These are phyloP conservation scores for Andrena dorsata DNA, from an alignment of 2,888 invertebrate genomes.

Conservation along the genomic window DNA sequence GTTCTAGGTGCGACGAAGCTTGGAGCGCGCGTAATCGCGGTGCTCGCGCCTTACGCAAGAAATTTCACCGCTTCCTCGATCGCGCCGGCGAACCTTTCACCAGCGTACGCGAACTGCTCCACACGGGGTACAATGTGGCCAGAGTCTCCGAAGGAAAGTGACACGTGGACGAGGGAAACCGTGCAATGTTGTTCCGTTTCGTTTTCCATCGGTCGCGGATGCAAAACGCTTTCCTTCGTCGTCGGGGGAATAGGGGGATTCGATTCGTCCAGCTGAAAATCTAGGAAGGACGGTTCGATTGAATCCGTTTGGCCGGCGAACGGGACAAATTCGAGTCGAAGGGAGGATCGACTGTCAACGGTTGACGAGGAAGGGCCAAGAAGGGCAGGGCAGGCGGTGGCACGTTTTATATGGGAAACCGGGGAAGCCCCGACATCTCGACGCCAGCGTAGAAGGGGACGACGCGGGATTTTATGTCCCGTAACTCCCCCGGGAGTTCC, in stretches of 20 bases:
- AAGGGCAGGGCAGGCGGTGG: slow-evolving; percentile 49
- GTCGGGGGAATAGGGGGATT: background rate
- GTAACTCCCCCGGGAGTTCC: slow-evolving; percentile 83
- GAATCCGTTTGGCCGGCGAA: slow-evolving; percentile 76
- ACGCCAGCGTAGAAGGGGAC: slow-evolving; percentile 80
- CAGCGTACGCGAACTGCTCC: background rate
- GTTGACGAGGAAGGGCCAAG: slow-evolving; percentile 74
- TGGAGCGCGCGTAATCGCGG: slow-evolving; percentile 12
- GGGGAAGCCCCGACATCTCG: slow-evolving; percentile 82
- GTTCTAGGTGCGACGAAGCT: slow-evolving; percentile 25
- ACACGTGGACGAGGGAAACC: background rate
- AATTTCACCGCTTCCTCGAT: slow-evolving; percentile 47
- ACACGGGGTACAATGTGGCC: background rate
- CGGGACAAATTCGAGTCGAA: slow-evolving; percentile 75
- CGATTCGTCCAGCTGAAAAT: slow-evolving; percentile 15
- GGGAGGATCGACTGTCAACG: slow-evolving; percentile 80
- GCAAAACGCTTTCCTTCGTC: slow-evolving; percentile 6
- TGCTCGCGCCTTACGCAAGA: slow-evolving; percentile 42
- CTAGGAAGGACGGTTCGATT: slow-evolving; percentile 47
- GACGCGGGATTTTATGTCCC: slow-evolving; percentile 83
- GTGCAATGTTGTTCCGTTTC: background rate
- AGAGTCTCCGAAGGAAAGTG: background rate
- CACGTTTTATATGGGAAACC: slow-evolving; percentile 74
- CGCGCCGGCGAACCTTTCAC: slow-evolving; percentile 44
- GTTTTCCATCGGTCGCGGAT: background rate